Evolutionary conservation across 2,888 invertebrate species (phyloP).

Genomic region (Drosophila colorata): DNA sequence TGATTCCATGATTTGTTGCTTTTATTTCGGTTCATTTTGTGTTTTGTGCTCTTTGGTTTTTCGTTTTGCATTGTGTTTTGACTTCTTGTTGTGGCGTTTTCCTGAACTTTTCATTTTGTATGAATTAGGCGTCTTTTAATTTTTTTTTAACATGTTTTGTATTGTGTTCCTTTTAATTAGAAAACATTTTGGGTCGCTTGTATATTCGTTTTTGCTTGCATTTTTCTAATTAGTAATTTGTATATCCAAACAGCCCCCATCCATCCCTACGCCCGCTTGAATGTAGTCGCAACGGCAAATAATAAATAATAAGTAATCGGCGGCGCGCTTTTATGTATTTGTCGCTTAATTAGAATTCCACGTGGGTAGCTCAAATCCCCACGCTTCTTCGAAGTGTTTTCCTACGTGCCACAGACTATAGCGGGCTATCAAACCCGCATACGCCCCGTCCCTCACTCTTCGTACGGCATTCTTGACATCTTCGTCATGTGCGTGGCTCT

Average conservation of each 20-base stretch:
- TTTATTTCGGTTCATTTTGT: conserved; percentile 27
- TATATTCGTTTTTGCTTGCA: conserved; percentile 9
- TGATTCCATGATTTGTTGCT: conserved; percentile 59
- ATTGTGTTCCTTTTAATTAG: conserved; percentile 66
- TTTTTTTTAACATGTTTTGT: conserved; percentile 27
- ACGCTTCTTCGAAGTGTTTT: conserved; percentile 18
- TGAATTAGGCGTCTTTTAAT: conserved; percentile 32
- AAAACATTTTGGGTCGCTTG: conserved; percentile 51
- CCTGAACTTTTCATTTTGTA: conserved; percentile 33
- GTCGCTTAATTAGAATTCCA: conserved; percentile 70
- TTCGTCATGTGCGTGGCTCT: conserved; percentile 30
- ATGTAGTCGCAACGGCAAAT: neutral
- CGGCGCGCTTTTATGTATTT: conserved; percentile 43
- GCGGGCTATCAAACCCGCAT: conserved; percentile 13
- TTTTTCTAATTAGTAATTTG: conserved; percentile 56
- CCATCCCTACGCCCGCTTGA: conserved; percentile 13
- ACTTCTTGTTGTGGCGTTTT: neutral
- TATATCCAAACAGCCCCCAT: conserved; percentile 4
- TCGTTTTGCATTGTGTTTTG: neutral
- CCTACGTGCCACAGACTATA: conserved; percentile 60
- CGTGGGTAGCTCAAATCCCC: conserved; percentile 27
- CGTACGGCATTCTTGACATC: conserved; percentile 18
- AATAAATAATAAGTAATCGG: conserved; percentile 63
- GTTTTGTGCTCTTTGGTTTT: conserved; percentile 17
- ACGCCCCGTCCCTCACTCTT: neutral